These are phyloP conservation scores for Tipula helvola DNA, from an alignment of 2,888 invertebrate genomes.

Conservation along the genomic window DNA sequence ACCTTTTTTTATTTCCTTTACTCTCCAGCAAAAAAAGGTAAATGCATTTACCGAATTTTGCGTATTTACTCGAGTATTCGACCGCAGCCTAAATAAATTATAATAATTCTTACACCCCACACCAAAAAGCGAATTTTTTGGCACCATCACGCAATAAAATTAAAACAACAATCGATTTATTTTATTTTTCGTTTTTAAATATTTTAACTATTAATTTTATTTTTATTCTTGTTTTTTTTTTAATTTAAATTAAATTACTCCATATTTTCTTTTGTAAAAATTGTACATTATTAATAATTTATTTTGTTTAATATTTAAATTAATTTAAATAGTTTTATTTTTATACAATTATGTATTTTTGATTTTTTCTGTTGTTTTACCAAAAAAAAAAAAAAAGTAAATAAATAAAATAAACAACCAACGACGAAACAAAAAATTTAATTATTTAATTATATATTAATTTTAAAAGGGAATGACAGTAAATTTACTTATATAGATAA, in stretches of 20 bases:
- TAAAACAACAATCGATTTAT: neutral
- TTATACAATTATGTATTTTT: neutral
- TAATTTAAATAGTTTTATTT: neutral
- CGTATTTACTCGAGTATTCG: too few species aligned
- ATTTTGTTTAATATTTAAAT: neutral
- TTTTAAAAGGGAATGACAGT: neutral
- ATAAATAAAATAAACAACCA: neutral
- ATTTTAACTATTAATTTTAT: neutral
- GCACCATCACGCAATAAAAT: neutral
- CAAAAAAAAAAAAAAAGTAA: neutral
- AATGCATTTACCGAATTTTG: too few species aligned
- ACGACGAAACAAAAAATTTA: neutral
- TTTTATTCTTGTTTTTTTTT: neutral
- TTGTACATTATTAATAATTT: slow-evolving; percentile 4
- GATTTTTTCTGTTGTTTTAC: neutral
- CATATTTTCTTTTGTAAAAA: neutral
- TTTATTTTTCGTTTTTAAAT: neutral
- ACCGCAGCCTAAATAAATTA: too few species aligned
- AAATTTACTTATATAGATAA: neutral
- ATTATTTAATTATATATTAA: neutral
- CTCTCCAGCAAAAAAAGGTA: too few species aligned
- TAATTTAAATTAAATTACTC: neutral
- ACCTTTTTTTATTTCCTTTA: too few species aligned
- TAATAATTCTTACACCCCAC: too few species aligned
- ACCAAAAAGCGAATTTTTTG: too few species aligned